phyloP scores from a whole-genome alignment of 2,888 invertebrate genomes.

The Leptothorax acervorum region DNA sequence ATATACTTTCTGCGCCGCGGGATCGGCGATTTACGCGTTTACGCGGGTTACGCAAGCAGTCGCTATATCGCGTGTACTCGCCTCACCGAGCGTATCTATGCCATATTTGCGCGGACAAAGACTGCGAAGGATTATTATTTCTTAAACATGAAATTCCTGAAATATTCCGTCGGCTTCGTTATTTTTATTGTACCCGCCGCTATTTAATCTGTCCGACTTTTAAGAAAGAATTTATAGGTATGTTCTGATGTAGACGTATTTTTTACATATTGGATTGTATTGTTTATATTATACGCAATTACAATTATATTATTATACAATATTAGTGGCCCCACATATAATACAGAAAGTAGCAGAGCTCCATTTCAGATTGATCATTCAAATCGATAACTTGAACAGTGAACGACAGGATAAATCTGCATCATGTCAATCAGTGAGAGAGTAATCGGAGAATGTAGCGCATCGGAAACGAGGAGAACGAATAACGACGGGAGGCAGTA shows the following conservation, averaged over 20 bases:
- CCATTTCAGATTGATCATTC: neutral
- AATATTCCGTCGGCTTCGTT: neutral
- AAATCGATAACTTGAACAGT: neutral
- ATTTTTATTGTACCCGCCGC: neutral
- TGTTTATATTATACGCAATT: neutral
- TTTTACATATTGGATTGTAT: neutral
- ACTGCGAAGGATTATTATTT: neutral
- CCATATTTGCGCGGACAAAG: neutral
- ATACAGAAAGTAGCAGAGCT: neutral
- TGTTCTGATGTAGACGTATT: neutral
- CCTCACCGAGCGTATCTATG: neutral
- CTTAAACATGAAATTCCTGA: neutral
- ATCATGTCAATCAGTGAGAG: slow-evolving; percentile 27
- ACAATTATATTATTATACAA: neutral
- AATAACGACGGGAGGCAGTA: slow-evolving; percentile 7
- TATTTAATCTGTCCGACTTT: neutral
- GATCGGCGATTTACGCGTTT: slow-evolving; percentile 55
- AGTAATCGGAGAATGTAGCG: slow-evolving; percentile 6
- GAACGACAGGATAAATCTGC: slow-evolving; percentile 13
- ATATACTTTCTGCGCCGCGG: slow-evolving; percentile 17
- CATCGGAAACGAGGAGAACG: slow-evolving; percentile 13
- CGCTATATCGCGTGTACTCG: slow-evolving; percentile 3
- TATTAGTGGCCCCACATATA: neutral
- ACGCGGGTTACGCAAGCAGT: slow-evolving; percentile 55
- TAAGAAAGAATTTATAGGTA: neutral